Conservation (phyloP, 2,113 vertebrate species). For the Bujurquina vittata region DNA sequence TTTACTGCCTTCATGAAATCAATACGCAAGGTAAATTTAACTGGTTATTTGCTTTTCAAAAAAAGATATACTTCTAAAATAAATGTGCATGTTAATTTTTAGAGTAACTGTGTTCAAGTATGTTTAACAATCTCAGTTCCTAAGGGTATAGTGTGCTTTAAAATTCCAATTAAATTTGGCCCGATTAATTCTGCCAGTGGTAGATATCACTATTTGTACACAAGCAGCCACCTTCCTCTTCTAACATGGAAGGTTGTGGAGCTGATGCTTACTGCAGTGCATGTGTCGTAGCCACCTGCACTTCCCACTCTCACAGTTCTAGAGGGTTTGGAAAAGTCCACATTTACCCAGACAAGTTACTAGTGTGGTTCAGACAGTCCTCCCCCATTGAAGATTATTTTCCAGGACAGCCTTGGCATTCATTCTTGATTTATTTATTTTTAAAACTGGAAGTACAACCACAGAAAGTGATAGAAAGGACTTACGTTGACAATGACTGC, state of each 20-base stretch:
- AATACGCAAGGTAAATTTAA: no score
- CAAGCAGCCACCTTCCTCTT: fast-evolving
- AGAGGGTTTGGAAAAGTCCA: background rate
- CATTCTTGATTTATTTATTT: background rate
- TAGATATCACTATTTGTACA: background rate
- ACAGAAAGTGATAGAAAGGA: conserved; percentile 28
- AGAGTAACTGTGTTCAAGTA: background rate
- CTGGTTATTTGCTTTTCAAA: no score
- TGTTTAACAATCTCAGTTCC: no score
- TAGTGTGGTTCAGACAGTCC: background rate
- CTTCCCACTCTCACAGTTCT: background rate
- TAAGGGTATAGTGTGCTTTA: background rate
- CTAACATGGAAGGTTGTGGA: background rate
- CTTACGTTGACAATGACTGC: conserved; percentile 98
- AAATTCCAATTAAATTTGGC: background rate
- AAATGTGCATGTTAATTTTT: background rate
- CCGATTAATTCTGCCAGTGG: background rate
- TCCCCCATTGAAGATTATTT: fast-evolving
- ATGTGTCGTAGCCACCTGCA: background rate
- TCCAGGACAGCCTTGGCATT: background rate
- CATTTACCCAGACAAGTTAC: background rate
- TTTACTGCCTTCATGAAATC: background rate
- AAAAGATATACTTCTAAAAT: no score
- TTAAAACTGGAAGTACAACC: background rate
- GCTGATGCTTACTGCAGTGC: background rate